Percentiles rank a stretch among this genome's conserved stretches.
These are phyloP conservation scores for Pogonus chalceus DNA, from an alignment of 1,140 invertebrate species.

Conservation along the genomic window DNA sequence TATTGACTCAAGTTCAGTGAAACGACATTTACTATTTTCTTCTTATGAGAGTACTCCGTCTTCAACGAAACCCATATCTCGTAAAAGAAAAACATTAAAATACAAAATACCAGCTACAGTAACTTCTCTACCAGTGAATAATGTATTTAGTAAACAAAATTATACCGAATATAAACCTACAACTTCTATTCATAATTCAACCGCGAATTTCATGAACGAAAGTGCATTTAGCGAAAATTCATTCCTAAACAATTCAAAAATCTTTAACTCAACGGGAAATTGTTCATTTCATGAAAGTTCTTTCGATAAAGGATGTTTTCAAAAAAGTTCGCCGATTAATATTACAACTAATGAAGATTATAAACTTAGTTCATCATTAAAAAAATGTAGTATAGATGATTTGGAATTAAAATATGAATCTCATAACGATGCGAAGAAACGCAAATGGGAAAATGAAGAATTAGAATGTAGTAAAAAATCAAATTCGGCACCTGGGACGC, in stretches of 20 bases:
- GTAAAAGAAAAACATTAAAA: background rate
- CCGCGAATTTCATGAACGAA: too few relatives aligned
- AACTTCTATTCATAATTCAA: background rate
- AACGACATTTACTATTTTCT: background rate
- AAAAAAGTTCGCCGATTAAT: background rate
- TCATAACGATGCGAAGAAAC: background rate
- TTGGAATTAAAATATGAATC: background rate
- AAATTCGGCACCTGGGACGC: background rate
- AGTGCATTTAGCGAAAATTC: background rate
- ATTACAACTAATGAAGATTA: background rate
- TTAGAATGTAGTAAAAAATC: background rate
- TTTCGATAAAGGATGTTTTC: too few relatives aligned
- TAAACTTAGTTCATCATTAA: background rate
- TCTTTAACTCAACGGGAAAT: too few relatives aligned
- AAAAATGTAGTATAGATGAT: background rate
- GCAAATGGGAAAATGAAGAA: background rate
- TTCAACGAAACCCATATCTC: too few relatives aligned
- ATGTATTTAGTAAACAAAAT: too few relatives aligned
- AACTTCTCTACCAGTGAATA: background rate
- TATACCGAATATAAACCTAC: too few relatives aligned
- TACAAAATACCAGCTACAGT: background rate
- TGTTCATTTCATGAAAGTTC: too few relatives aligned
- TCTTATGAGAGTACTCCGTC: background rate
- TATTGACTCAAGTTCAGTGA: background rate
- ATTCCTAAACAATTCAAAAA: background rate